Evolutionary conservation across 64 coral and sea anemone genomes (phyloP).

Genomic region (Platygyra sinensis): DNA sequence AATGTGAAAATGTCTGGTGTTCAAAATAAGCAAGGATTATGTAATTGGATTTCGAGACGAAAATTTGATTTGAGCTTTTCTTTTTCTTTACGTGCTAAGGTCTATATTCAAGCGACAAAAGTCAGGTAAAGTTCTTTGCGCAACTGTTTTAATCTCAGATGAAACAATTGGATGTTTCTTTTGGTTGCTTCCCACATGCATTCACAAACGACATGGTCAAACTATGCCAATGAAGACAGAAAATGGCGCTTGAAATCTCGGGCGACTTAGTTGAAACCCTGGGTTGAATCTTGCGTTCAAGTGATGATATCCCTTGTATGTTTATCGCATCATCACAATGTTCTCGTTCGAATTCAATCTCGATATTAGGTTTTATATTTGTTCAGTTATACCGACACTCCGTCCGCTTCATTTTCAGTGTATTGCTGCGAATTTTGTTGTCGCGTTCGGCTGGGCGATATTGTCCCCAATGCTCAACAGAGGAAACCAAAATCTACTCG

Average conservation of each 20-base stretch:
- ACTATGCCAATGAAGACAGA: too few relatives aligned
- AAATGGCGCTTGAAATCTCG: too few relatives aligned
- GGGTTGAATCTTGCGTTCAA: background rate
- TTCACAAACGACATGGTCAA: too few relatives aligned
- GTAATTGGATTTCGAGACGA: too few relatives aligned
- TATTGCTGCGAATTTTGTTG: background rate
- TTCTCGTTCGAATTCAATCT: background rate
- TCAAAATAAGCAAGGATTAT: too few relatives aligned
- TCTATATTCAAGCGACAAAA: background rate
- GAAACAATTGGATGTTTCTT: background rate
- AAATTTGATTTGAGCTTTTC: background rate
- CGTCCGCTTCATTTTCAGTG: background rate
- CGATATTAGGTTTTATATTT: background rate
- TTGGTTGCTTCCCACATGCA: too few relatives aligned
- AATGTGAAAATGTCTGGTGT: too few relatives aligned
- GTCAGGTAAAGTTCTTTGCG: background rate
- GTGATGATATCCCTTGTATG: background rate
- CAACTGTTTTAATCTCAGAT: background rate
- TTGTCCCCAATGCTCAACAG: background rate
- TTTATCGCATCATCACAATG: background rate
- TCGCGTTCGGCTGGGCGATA: background rate
- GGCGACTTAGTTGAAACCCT: background rate
- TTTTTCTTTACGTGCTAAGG: background rate
- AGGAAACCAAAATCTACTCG: background rate
- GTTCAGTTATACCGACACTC: background rate